phyloP scores from a whole-genome alignment of 2,797 vertebrate species.

The Gymnothorax javanicus region DNA sequence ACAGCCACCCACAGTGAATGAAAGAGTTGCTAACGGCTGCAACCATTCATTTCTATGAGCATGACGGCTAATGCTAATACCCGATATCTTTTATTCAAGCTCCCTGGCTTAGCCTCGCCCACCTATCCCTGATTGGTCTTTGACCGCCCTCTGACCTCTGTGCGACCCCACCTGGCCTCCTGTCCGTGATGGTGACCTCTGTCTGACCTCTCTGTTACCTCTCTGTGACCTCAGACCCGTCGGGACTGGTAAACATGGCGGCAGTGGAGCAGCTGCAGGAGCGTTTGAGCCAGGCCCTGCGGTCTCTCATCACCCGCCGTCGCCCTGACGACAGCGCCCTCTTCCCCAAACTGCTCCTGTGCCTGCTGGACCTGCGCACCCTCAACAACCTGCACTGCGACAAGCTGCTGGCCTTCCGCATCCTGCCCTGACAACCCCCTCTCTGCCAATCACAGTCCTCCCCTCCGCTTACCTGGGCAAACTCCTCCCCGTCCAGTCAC shows the following conservation, averaged over 20 bases:
- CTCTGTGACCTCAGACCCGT: constrained; percentile 62
- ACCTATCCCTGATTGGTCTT: not conserved
- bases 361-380: constrained; percentile 77
- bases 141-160: not conserved
- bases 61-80: no score
- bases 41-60: no score
- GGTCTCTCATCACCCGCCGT: constrained; percentile 67
- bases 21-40: no score
- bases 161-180: not conserved
- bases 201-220: not conserved
- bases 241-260: constrained; percentile 66
- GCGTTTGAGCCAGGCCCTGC: constrained; percentile 71
- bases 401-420: constrained; percentile 78
- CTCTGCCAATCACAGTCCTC: constrained; percentile 12
- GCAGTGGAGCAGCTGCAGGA: constrained; percentile 79
- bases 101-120: no score
- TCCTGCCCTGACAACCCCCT: constrained; percentile 65
- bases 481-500: not conserved
- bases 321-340: constrained; percentile 69
- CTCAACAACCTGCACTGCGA: constrained; percentile 80
- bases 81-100: no score
- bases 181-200: not conserved
- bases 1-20: no score
- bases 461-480: not conserved
- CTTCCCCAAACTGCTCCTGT: constrained; percentile 75